A percentile compares a stretch with the other conserved stretches of the same genome.
phyloP scores from a whole-genome alignment of 2,113 vertebrate genomes.

The Percopsis transmontana region DNA sequence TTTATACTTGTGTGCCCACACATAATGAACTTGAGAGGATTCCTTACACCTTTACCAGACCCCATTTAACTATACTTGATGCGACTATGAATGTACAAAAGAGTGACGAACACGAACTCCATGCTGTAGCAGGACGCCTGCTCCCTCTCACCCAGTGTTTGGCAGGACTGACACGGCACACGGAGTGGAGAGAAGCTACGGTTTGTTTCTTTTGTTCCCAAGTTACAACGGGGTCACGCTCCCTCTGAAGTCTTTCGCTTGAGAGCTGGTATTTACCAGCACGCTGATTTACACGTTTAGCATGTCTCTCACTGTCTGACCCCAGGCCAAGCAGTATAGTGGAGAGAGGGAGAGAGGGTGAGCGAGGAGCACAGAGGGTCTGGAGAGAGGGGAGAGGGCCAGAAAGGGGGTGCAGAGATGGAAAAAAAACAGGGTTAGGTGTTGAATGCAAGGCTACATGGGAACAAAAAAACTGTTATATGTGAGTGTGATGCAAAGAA shows the following conservation, averaged over 20 bases:
- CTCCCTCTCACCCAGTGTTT: constrained; percentile 48
- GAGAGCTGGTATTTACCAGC: constrained; percentile 51
- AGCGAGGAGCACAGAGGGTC: neutral
- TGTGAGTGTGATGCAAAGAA: neutral
- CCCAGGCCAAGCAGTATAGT: constrained; percentile 26
- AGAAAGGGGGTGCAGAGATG: neutral
- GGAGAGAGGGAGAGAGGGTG: neutral
- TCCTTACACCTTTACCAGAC: too few relatives aligned
- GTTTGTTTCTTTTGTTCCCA: constrained; percentile 56
- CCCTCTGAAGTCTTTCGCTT: constrained; percentile 46
- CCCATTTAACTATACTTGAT: too few relatives aligned
- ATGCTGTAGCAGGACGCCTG: constrained; percentile 27
- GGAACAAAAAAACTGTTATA: neutral
- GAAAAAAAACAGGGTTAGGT: constrained; percentile 12
- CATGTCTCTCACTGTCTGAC: constrained; percentile 47
- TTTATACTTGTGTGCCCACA: constrained; percentile 12
- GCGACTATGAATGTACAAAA: too few relatives aligned
- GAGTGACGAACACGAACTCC: neutral
- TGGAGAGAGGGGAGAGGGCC: neutral
- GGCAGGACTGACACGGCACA: constrained; percentile 9
- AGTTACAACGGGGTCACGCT: constrained; percentile 57
- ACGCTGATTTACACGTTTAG: constrained; percentile 60
- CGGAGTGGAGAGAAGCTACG: constrained; percentile 34
- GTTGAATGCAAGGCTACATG: neutral
- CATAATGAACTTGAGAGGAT: too few relatives aligned